Conservation (phyloP, 2,113 vertebrate genomes). For the Ceyx margarethae region DNA sequence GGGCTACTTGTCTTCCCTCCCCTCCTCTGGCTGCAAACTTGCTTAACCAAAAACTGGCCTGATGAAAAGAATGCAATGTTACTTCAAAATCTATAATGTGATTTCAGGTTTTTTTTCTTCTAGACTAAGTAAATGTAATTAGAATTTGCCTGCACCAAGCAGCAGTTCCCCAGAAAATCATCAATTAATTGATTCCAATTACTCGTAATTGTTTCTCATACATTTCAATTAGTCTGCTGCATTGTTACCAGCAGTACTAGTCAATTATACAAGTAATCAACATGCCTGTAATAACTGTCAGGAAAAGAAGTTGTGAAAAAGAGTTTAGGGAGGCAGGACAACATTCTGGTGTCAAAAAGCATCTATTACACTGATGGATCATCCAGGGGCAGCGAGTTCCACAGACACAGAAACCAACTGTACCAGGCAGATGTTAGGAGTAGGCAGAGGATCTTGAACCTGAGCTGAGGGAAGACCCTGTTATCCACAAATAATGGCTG, state of each 20-base stretch:
- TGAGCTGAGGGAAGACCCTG: background rate
- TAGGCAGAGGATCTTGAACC: background rate
- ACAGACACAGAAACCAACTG: background rate
- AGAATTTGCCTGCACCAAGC: slow-evolving; percentile 47
- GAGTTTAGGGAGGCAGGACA: background rate
- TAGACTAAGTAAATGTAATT: background rate
- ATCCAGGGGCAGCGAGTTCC: background rate
- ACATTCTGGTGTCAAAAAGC: background rate
- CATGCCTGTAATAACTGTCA: background rate
- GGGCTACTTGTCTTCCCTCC: background rate
- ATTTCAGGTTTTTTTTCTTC: background rate
- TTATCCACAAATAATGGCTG: background rate
- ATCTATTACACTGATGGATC: background rate
- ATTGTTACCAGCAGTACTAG: slow-evolving; percentile 41
- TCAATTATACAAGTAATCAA: slow-evolving; percentile 35
- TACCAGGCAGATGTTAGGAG: rapidly evolving
- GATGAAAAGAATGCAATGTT: rapidly evolving
- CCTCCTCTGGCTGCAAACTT: background rate
- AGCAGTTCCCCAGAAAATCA: slow-evolving; percentile 65
- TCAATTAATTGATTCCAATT: slow-evolving; percentile 79
- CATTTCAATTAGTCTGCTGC: slow-evolving; percentile 71
- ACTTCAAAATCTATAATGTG: background rate
- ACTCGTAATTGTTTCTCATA: slow-evolving; percentile 77
- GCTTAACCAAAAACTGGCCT: background rate
- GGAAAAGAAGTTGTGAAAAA: background rate